A percentile compares a stretch with the other conserved stretches of the same genome.
These are phyloP conservation scores for Teleiodes luculella DNA, from an alignment of 2,888 invertebrate species.

Conservation along the genomic window DNA sequence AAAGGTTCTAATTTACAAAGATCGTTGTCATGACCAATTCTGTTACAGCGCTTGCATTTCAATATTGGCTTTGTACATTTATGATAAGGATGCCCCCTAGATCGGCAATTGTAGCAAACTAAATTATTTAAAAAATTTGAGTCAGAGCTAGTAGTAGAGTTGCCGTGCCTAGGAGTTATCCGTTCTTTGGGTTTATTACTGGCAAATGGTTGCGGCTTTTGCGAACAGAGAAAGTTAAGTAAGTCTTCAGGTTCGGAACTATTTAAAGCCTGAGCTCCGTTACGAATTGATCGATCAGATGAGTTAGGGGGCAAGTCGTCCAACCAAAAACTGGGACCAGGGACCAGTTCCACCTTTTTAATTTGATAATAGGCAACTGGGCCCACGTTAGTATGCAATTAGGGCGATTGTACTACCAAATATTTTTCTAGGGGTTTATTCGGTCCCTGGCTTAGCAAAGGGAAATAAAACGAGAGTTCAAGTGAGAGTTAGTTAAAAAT, in stretches of 20 bases:
- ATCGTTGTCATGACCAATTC: neutral
- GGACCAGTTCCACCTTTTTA: no score
- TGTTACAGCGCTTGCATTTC: neutral
- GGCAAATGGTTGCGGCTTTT: neutral
- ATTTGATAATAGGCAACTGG: no score
- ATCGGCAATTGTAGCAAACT: neutral
- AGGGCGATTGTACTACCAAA: no score
- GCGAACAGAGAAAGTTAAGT: constrained; percentile 11
- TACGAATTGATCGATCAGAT: constrained; percentile 19
- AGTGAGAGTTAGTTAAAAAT: no score
- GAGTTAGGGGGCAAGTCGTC: no score
- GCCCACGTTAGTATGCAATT: no score
- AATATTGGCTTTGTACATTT: neutral
- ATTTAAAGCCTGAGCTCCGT: constrained; percentile 17
- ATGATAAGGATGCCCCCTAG: neutral
- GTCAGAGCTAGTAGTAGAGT: neutral
- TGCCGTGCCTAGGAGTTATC: neutral
- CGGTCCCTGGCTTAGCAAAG: no score
- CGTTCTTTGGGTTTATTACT: neutral
- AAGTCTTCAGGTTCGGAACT: constrained; percentile 18
- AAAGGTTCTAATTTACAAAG: neutral
- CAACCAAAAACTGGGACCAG: no score
- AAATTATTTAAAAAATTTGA: neutral
- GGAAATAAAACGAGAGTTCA: no score
- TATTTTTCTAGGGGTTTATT: no score